A percentile compares a stretch with the other conserved stretches of the same genome.
Evolutionary conservation across 2,113 vertebrate species (phyloP).

Genomic region (Dicentrarchus labrax): DNA sequence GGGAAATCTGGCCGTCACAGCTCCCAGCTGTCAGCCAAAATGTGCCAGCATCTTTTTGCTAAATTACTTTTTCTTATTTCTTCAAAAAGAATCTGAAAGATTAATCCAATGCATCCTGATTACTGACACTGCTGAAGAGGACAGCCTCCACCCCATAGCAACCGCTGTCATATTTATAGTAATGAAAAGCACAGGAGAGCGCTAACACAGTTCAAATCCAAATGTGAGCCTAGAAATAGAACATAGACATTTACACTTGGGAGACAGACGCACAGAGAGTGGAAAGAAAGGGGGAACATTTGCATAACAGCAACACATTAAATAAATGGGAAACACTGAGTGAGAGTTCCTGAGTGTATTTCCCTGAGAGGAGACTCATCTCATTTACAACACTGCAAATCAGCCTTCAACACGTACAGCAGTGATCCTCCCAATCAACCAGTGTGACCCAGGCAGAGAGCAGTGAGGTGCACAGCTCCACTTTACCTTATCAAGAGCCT

Average conservation of each 20-base stretch:
- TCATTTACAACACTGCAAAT: slow-evolving; percentile 17
- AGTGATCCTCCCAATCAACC: background rate
- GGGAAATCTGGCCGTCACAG: background rate
- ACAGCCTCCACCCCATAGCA: slow-evolving; percentile 37
- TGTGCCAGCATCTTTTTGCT: background rate
- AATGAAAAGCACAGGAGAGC: slow-evolving; percentile 31
- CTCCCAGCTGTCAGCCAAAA: background rate
- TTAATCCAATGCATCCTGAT: background rate
- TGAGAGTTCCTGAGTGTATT: background rate
- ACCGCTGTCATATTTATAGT: slow-evolving; percentile 65
- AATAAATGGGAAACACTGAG: slow-evolving; percentile 26
- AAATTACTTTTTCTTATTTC: background rate
- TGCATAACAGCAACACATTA: slow-evolving; percentile 29
- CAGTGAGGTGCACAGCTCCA: background rate
- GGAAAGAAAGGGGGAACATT: background rate
- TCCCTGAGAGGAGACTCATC: slow-evolving; percentile 10
- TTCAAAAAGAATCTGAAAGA: background rate
- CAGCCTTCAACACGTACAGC: background rate
- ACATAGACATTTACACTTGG: slow-evolving; percentile 6
- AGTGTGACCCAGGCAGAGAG: background rate
- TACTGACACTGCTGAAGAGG: background rate
- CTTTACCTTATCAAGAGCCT: slow-evolving; percentile 95
- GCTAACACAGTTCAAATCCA: slow-evolving; percentile 32
- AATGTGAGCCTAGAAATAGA: slow-evolving; percentile 42
- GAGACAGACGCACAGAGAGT: background rate